These are phyloP conservation scores for Melinaea menophilus DNA, from an alignment of 2,888 invertebrate species.

Conservation along the genomic window DNA sequence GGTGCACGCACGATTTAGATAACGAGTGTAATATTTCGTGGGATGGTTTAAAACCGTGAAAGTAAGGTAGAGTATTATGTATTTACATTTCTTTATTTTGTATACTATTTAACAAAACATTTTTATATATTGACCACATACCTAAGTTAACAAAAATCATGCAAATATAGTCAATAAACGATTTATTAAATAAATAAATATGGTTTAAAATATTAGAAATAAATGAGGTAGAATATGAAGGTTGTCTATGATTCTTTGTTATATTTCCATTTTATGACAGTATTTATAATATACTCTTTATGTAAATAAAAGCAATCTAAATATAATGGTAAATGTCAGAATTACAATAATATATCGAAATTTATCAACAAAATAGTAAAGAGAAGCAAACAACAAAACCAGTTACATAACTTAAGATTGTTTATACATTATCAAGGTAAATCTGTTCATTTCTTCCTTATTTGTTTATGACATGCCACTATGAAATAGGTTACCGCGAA, in stretches of 20 bases:
- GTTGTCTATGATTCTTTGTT: too few relatives aligned
- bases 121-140: too few relatives aligned
- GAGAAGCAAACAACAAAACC: neutral
- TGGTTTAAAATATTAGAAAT: too few relatives aligned
- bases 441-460: neutral
- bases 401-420: conserved; percentile 1
- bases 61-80: too few relatives aligned
- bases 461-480: conserved; percentile 6
- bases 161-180: too few relatives aligned
- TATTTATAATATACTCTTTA: too few relatives aligned
- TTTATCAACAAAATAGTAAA: neutral
- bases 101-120: neutral
- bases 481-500: conserved; percentile 6
- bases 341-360: neutral
- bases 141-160: too few relatives aligned
- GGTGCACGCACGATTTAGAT: conserved; percentile 6
- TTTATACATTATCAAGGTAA: conserved; percentile 1
- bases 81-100: too few relatives aligned
- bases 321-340: neutral
- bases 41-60: neutral
- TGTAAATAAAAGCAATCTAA: neutral
- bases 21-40: neutral
- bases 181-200: too few relatives aligned
- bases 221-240: too few relatives aligned
- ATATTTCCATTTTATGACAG: too few relatives aligned